Conservation (phyloP, 2,797 vertebrate species). For the Rhadinocentrus ornatus region DNA sequence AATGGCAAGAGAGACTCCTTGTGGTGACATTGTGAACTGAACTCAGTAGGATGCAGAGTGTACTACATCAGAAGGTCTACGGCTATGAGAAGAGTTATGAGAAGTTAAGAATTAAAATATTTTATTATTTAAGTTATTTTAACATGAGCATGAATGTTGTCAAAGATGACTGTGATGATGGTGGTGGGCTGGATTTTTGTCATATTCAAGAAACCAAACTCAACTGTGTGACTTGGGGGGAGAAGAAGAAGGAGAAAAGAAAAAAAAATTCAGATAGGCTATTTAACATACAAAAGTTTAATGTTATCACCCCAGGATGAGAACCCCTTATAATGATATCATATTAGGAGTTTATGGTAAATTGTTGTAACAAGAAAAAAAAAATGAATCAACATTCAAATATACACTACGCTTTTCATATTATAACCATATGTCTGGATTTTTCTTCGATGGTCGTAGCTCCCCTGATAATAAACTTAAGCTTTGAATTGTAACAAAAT, state of each 20-base stretch:
- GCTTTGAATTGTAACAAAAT: neutral
- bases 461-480: neutral
- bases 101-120: conserved; percentile 50
- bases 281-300: too few relatives aligned
- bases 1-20: conserved; percentile 80
- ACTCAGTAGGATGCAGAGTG: neutral
- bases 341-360: neutral
- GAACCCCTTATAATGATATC: neutral
- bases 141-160: neutral
- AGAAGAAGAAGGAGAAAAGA: neutral
- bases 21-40: conserved; percentile 54
- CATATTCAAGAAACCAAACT: conserved; percentile 11
- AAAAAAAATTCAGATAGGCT: neutral
- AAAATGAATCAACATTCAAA: neutral
- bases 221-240: neutral
- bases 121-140: neutral
- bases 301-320: too few relatives aligned
- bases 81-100: conserved; percentile 22
- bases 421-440: neutral
- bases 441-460: too few relatives aligned
- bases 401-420: neutral
- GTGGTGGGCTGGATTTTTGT: conserved; percentile 15
- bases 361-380: neutral
- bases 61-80: conserved; percentile 42
- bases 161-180: neutral